Conservation (phyloP, 2,113 vertebrate genomes). For the Ia io region DNA sequence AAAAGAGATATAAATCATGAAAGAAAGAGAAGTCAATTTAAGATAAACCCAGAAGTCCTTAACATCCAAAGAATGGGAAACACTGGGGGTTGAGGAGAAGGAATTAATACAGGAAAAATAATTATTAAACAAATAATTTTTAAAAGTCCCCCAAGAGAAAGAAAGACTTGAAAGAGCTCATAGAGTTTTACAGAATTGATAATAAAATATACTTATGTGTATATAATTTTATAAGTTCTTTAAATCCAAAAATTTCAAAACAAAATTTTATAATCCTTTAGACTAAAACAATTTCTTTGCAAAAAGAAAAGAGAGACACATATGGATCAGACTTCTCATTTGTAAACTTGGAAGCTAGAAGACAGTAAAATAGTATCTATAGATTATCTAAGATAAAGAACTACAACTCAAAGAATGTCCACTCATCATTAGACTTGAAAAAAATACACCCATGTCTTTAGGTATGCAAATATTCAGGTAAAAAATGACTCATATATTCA, state of each 20-base stretch:
- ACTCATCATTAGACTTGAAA: neutral
- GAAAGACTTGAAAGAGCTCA: neutral
- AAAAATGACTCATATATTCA: neutral
- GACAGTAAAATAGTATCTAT: neutral
- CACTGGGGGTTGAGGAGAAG: neutral
- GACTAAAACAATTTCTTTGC: neutral
- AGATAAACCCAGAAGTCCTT: neutral
- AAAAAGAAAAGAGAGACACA: neutral
- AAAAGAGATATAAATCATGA: neutral
- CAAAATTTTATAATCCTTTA: neutral
- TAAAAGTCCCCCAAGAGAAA: neutral
- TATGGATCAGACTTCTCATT: neutral
- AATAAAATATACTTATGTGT: neutral
- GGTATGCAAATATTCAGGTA: neutral
- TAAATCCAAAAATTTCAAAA: neutral
- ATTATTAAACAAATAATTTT: neutral
- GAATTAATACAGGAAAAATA: neutral
- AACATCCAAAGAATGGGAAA: neutral
- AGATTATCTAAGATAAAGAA: neutral
- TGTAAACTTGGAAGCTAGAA: neutral
- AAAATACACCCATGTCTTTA: neutral
- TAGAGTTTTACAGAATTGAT: neutral
- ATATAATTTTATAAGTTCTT: neutral
- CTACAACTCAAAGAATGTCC: neutral
- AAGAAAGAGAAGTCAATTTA: neutral